These are phyloP conservation scores for Papilio elwesi DNA, from an alignment of 2,888 invertebrate species.

Conservation along the genomic window DNA sequence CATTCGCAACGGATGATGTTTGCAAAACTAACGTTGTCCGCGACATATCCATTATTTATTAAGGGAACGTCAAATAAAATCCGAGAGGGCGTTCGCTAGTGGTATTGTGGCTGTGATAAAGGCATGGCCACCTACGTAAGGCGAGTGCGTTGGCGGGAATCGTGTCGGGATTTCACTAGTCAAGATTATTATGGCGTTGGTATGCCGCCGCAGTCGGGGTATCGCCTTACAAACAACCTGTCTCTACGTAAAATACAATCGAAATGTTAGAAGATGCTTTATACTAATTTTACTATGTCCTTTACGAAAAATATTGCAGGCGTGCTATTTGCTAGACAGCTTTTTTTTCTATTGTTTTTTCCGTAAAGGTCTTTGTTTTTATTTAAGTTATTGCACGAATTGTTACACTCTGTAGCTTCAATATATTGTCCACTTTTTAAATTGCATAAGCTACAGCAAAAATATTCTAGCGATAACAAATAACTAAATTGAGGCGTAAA, in stretches of 20 bases:
- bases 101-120: constrained; percentile 72
- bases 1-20: constrained; percentile 33
- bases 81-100: constrained; percentile 55
- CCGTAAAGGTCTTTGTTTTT: no score
- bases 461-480: no score
- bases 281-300: constrained; percentile 38
- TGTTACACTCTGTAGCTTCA: no score
- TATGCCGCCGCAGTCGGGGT: constrained; percentile 49
- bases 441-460: no score
- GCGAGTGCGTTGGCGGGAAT: constrained; percentile 62
- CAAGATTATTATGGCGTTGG: constrained; percentile 61
- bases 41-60: constrained; percentile 68
- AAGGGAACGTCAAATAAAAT: constrained; percentile 69
- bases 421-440: no score
- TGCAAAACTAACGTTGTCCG: constrained; percentile 41
- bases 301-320: not conserved
- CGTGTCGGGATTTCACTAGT: constrained; percentile 59
- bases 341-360: not conserved
- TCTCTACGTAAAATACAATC: constrained; percentile 41
- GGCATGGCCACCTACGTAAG: constrained; percentile 76
- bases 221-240: constrained; percentile 44
- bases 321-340: not conserved
- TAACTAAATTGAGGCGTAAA: no score
- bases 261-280: constrained; percentile 39
- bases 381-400: no score